Conservation (phyloP, 64 coral and sea anemone species). For the Orbicella faveolata region DNA sequence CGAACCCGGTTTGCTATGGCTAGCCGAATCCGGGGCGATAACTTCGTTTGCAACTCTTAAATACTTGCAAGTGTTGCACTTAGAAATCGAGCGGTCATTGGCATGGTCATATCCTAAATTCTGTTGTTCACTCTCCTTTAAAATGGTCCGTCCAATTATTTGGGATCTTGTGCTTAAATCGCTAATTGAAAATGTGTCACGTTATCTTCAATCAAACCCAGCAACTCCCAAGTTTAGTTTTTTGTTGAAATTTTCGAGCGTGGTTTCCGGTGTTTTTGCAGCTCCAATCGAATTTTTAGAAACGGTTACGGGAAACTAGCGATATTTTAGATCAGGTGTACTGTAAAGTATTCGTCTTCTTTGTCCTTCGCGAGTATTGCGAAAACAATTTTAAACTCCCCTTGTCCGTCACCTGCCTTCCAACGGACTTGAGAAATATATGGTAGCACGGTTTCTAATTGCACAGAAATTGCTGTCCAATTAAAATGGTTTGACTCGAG, state of each 20-base stretch:
- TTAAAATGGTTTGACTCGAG: background rate
- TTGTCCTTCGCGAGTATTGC: background rate
- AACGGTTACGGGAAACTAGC: background rate
- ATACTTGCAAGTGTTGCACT: background rate
- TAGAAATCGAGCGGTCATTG: background rate
- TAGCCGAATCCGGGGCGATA: background rate
- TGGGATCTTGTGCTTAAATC: conserved; percentile 8
- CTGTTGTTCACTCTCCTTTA: background rate
- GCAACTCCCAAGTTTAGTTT: background rate
- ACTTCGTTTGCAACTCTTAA: background rate
- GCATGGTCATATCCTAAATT: background rate
- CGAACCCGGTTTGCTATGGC: background rate
- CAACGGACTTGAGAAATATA: conserved; percentile 6
- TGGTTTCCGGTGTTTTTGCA: conserved; percentile 2
- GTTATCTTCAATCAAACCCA: conserved; percentile 38
- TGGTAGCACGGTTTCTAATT: background rate
- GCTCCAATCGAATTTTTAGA: background rate
- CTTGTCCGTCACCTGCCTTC: conserved; percentile 12
- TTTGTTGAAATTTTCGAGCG: background rate
- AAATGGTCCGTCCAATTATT: background rate
- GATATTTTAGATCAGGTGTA: background rate
- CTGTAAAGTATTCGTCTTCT: background rate
- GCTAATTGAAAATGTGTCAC: conserved; percentile 40
- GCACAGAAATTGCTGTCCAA: conserved; percentile 24
- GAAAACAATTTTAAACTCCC: conserved; percentile 8